Conservation (phyloP, 1,140 invertebrate genomes). For the Drusus annulatus region DNA sequence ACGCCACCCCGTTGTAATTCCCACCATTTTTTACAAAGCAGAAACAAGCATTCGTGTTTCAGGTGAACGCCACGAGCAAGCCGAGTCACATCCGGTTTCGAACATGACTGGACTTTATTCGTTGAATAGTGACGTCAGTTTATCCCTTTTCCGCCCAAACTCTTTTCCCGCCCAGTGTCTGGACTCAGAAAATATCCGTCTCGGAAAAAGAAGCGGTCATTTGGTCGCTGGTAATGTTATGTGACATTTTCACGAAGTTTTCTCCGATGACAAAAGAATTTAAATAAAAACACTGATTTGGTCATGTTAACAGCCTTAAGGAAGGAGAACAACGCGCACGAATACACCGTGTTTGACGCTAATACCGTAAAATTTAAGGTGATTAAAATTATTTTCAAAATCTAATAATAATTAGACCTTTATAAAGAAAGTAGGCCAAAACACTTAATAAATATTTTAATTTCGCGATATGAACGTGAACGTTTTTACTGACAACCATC, state of each 20-base stretch:
- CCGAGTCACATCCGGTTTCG: slow-evolving; percentile 29
- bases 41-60: slow-evolving; percentile 26
- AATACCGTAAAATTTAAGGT: too few relatives aligned
- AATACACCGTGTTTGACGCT: too few relatives aligned
- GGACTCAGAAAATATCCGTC: neutral
- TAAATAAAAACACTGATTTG: too few relatives aligned
- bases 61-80: slow-evolving; percentile 12
- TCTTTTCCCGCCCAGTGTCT: slow-evolving; percentile 14
- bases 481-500: too few relatives aligned
- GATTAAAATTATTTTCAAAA: too few relatives aligned
- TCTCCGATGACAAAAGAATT: neutral
- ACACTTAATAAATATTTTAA: too few relatives aligned
- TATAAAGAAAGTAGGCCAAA: too few relatives aligned
- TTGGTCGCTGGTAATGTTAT: neutral
- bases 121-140: slow-evolving; percentile 31
- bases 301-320: too few relatives aligned
- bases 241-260: neutral
- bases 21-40: slow-evolving; percentile 31
- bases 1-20: slow-evolving; percentile 28
- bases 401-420: too few relatives aligned
- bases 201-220: slow-evolving; percentile 3
- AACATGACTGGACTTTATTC: slow-evolving; percentile 13
- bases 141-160: slow-evolving; percentile 14
- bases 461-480: too few relatives aligned
- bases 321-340: too few relatives aligned